A percentile compares a stretch with the other conserved stretches of the same genome.
These are phyloP conservation scores for Nettapus auritus DNA, from an alignment of 2,113 vertebrate genomes.

Conservation along the genomic window DNA sequence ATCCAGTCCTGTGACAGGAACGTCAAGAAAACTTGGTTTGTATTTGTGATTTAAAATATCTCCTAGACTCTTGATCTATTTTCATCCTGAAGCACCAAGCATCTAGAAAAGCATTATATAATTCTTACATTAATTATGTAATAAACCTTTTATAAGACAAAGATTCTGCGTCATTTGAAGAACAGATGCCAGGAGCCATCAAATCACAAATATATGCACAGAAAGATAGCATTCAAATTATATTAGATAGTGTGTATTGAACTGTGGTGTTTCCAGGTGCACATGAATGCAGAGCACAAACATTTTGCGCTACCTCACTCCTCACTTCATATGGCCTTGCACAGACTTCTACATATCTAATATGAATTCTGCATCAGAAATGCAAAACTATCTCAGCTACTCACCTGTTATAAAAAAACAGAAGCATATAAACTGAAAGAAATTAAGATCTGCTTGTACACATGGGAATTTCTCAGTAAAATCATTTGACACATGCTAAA, in stretches of 20 bases:
- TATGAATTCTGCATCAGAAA: not conserved
- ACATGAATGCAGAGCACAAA: not conserved
- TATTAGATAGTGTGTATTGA: not conserved
- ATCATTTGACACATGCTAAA: not conserved
- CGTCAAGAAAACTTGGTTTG: constrained; percentile 38
- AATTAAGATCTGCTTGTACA: not conserved
- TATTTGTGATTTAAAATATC: constrained; percentile 41
- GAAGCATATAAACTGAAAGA: not conserved
- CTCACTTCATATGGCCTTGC: not conserved
- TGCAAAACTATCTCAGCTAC: not conserved
- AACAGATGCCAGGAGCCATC: not conserved
- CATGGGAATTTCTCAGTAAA: not conserved
- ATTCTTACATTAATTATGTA: not conserved
- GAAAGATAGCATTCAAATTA: not conserved
- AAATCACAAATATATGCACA: not conserved
- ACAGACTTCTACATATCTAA: not conserved
- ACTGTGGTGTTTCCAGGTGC: not conserved
- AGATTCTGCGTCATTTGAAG: not conserved
- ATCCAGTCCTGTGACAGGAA: constrained; percentile 15
- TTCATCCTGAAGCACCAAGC: constrained; percentile 17
- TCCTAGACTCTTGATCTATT: constrained; percentile 10
- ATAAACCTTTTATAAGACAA: constrained; percentile 11
- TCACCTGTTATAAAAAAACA: not conserved
- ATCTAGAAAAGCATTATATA: not conserved
- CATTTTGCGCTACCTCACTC: not conserved